Percentiles rank a stretch among this genome's conserved stretches.
Evolutionary conservation across 2,888 invertebrate species (phyloP).

Genomic region (Noctua janthina): DNA sequence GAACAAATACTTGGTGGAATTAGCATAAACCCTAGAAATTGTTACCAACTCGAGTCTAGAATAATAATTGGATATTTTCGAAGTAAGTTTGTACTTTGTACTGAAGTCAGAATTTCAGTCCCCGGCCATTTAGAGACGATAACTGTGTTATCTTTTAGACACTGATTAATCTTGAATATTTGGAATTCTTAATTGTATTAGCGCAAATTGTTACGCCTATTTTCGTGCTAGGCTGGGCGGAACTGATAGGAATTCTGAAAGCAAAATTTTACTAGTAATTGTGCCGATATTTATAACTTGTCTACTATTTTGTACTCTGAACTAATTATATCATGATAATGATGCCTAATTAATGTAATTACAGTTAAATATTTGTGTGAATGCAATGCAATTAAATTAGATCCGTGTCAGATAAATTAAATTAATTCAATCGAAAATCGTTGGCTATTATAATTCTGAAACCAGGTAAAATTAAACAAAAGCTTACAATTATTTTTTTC

Average conservation of each 20-base stretch:
- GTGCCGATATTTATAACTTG: not conserved
- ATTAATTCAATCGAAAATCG: not conserved
- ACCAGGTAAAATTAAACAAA: not conserved
- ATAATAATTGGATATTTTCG: constrained; percentile 73
- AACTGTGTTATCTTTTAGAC: constrained; percentile 49
- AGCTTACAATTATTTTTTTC: too few species aligned
- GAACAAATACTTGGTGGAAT: constrained; percentile 79
- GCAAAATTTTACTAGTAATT: not conserved
- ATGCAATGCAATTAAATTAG: not conserved
- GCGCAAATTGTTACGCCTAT: constrained; percentile 5
- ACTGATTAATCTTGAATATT: constrained; percentile 53
- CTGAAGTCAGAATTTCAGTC: constrained; percentile 55
- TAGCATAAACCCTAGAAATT: constrained; percentile 83
- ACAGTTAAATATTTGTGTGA: not conserved
- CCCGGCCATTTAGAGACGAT: constrained; percentile 56
- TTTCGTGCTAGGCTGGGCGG: constrained; percentile 13
- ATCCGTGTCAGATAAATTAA: not conserved
- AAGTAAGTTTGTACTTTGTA: constrained; percentile 48
- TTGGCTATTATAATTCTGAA: not conserved
- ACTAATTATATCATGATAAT: not conserved
- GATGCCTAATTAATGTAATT: not conserved
- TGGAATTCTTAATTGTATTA: constrained; percentile 45
- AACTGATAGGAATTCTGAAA: not conserved
- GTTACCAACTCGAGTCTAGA: constrained; percentile 72
- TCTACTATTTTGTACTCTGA: not conserved